These are phyloP conservation scores for Drosophila murphyi DNA, from an alignment of 1,140 invertebrate genomes.

Conservation along the genomic window DNA sequence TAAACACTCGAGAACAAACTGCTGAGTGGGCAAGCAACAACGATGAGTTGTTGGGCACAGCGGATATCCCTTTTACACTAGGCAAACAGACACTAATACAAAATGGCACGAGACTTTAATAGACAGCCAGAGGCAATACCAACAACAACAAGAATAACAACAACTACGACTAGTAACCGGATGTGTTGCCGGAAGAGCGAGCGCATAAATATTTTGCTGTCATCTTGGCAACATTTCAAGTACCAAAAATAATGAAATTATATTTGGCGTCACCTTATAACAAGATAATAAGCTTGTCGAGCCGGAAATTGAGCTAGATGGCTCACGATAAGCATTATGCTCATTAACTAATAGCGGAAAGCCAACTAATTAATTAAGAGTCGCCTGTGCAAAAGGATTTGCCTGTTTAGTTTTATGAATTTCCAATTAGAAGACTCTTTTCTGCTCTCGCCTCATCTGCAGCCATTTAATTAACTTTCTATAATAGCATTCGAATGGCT, in stretches of 20 bases:
- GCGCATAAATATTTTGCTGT: not conserved
- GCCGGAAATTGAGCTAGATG: constrained; percentile 42
- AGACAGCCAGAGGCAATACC: not conserved
- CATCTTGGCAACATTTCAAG: constrained; percentile 3
- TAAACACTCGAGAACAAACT: constrained; percentile 27
- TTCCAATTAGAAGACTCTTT: constrained; percentile 29
- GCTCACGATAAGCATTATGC: constrained; percentile 37
- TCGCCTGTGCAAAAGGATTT: constrained; percentile 15
- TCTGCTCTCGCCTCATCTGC: not conserved
- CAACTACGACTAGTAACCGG: constrained; percentile 16
- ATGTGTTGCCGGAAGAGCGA: constrained; percentile 8
- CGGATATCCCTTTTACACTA: constrained; percentile 33
- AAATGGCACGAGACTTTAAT: constrained; percentile 26
- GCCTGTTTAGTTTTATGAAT: constrained; percentile 25
- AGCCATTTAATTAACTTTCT: constrained; percentile 28
- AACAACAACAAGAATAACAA: not conserved
- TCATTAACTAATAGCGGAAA: constrained; percentile 33
- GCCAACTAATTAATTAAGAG: constrained; percentile 37
- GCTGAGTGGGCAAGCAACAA: constrained; percentile 17
- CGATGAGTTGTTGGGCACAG: constrained; percentile 20
- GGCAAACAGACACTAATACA: constrained; percentile 36
- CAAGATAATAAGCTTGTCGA: not conserved
- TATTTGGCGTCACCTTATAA: not conserved
- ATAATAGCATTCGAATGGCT: constrained; percentile 29
- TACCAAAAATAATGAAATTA: constrained; percentile 14